Conservation (phyloP, 2,113 vertebrate genomes). For the Lynx canadensis region DNA sequence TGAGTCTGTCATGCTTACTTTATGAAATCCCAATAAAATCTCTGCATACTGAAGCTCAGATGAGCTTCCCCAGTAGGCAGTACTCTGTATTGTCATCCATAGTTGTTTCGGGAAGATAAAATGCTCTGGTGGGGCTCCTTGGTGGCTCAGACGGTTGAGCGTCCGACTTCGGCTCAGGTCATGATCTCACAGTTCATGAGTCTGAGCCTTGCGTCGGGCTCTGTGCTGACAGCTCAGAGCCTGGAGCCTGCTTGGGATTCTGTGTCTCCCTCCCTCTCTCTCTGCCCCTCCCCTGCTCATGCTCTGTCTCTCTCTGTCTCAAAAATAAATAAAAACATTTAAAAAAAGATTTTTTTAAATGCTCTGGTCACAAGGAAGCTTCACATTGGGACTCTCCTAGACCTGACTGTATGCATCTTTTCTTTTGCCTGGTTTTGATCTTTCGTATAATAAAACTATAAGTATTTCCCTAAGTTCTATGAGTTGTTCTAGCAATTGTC, state of each 20-base stretch:
- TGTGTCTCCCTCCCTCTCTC: no score
- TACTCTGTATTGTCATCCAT: neutral
- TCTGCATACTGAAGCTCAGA: neutral
- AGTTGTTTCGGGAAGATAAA: neutral
- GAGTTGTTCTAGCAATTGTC: neutral
- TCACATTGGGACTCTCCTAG: neutral
- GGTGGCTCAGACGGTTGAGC: no score
- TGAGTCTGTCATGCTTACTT: neutral
- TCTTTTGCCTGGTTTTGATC: neutral
- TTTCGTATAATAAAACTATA: neutral
- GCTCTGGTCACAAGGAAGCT: neutral
- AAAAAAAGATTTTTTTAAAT: neutral
- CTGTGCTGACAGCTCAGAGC: no score
- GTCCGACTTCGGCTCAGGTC: no score
- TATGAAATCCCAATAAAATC: neutral
- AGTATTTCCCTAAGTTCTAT: slow-evolving; percentile 1
- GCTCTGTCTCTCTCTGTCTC: no score
- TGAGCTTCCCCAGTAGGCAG: neutral
- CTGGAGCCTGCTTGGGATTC: no score
- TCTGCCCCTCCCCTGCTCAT: no score
- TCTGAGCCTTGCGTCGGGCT: no score
- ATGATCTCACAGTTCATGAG: no score
- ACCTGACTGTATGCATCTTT: neutral
- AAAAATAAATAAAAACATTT: no score
- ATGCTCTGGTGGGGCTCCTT: neutral